Percentiles rank a stretch among this genome's conserved stretches.
Conservation (phyloP, 2,797 vertebrate species). For the Novumbra hubbsi region DNA sequence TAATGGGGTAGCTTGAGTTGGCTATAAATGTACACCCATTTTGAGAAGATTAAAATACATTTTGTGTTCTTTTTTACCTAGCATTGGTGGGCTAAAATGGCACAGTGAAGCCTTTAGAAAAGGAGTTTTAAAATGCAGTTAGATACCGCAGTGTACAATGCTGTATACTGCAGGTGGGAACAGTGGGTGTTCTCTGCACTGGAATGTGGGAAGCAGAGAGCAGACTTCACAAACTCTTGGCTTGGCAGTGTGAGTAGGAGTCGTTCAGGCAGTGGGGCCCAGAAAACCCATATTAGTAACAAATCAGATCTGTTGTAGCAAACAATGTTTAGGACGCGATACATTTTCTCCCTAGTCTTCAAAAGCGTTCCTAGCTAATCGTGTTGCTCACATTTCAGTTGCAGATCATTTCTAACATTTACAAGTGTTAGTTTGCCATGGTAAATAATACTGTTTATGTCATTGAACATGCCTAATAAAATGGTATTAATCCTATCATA, state of each 20-base stretch:
- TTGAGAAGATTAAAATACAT: background rate
- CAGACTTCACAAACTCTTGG: constrained; percentile 46
- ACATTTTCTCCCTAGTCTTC: background rate
- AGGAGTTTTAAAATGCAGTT: constrained; percentile 17
- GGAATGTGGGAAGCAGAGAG: constrained; percentile 49
- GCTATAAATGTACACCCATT: background rate
- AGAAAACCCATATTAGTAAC: constrained; percentile 25
- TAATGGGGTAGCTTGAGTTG: background rate
- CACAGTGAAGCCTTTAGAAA: background rate
- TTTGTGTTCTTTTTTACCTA: background rate
- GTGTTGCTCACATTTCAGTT: background rate
- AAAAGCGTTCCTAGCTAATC: background rate
- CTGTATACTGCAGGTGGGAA: constrained; percentile 18
- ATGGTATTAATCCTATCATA: background rate
- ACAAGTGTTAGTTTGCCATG: background rate
- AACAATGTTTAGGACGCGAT: background rate
- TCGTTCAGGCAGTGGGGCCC: constrained; percentile 42
- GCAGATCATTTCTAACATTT: background rate
- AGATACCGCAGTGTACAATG: background rate
- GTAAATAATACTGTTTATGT: background rate
- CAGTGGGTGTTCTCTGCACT: constrained; percentile 33
- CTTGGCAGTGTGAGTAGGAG: constrained; percentile 55
- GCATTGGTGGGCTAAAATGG: background rate
- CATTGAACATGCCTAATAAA: background rate
- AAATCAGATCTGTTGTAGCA: background rate